Percentiles rank a stretch among this genome's conserved stretches.
Evolutionary conservation across 2,797 vertebrate species (phyloP).

Genomic region (Petrocephalus schoutedeni): DNA sequence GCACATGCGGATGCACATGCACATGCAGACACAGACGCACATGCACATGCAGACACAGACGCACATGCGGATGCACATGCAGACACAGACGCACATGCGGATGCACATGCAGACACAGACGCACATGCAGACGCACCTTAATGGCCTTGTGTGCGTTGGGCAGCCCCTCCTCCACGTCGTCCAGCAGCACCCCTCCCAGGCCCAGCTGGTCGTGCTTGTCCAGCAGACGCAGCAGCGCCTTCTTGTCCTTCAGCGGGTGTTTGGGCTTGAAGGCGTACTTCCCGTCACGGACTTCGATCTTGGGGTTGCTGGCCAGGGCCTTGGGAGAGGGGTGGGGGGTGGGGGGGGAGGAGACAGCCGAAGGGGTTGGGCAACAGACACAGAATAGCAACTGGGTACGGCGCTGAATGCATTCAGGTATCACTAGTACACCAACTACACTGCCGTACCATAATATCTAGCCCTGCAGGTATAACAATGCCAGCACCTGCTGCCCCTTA

Average conservation of each 20-base stretch:
- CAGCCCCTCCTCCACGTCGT: constrained; percentile 96
- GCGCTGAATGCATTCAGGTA: neutral
- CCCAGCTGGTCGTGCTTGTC: constrained; percentile 96
- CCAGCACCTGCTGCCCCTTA: neutral
- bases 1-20: too few relatives aligned
- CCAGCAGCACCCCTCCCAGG: constrained; percentile 88
- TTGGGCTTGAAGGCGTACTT: constrained; percentile 96
- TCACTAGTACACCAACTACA: neutral
- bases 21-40: too few relatives aligned
- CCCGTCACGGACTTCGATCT: constrained; percentile 88
- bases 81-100: too few relatives aligned
- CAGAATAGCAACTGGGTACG: neutral
- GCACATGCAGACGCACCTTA: constrained; percentile 64
- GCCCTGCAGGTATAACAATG: neutral
- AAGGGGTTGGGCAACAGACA: neutral
- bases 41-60: too few relatives aligned
- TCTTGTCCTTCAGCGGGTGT: constrained; percentile 95
- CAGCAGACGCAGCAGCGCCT: constrained; percentile 85
- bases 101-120: too few relatives aligned
- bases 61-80: constrained; percentile 45
- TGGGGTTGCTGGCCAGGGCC: constrained; percentile 92
- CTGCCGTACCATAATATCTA: neutral
- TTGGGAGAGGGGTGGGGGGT: constrained; percentile 37
- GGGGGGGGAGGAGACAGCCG: too few relatives aligned
- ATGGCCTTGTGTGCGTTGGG: constrained; percentile 95